These are phyloP conservation scores for Scyliorhinus canicula DNA, from an alignment of 2,797 vertebrate species.

Conservation along the genomic window DNA sequence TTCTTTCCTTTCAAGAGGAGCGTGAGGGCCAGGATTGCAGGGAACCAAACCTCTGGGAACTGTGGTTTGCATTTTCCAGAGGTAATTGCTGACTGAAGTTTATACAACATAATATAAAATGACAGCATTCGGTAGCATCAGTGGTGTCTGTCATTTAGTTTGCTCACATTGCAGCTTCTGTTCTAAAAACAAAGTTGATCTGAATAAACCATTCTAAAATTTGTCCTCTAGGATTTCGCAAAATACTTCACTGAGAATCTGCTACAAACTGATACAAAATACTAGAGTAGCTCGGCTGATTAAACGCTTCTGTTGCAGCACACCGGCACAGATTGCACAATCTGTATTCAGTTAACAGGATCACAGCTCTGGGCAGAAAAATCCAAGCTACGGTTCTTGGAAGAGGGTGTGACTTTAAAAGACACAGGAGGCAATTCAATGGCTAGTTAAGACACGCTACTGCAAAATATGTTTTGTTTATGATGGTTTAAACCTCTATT, in stretches of 20 bases:
- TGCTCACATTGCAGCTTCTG: neutral
- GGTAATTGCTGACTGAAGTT: neutral
- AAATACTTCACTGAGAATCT: slow-evolving; percentile 3
- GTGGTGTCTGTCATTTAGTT: too few species aligned
- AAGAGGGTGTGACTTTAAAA: neutral
- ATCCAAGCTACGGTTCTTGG: neutral
- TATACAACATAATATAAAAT: neutral
- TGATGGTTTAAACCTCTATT: neutral
- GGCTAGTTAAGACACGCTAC: neutral
- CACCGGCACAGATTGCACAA: neutral
- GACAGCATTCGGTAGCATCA: neutral
- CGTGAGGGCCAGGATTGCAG: neutral
- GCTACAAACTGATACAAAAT: neutral
- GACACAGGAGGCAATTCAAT: neutral
- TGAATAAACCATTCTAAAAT: neutral
- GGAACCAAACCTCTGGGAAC: neutral
- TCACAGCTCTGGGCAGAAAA: neutral
- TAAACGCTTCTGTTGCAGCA: neutral
- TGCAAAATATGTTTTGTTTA: neutral
- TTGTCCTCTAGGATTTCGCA: neutral
- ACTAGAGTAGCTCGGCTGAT: neutral
- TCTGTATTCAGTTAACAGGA: neutral
- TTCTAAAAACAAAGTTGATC: neutral
- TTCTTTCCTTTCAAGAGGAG: neutral
- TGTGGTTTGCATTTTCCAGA: neutral